Percentiles rank a stretch among this genome's conserved stretches.
phyloP scores from a whole-genome alignment of 2,888 invertebrate species.

The Homarus gammarus region DNA sequence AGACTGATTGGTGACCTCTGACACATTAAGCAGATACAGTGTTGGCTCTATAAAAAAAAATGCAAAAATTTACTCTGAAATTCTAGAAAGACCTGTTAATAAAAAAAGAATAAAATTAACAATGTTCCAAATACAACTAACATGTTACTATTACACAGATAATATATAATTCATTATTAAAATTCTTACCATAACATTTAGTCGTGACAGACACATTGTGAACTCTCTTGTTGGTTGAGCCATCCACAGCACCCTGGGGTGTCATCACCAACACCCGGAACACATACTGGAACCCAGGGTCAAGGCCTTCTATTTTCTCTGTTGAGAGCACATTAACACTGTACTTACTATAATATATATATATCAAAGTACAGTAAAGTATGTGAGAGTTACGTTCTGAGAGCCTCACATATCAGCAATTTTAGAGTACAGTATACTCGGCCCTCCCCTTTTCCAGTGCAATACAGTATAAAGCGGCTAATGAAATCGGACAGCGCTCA shows the following conservation, averaged over 20 bases:
- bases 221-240: slow-evolving; percentile 15
- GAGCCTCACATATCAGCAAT: too few relatives aligned
- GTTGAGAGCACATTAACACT: neutral
- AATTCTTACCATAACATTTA: neutral
- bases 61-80: too few relatives aligned
- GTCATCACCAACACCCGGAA: neutral
- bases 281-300: neutral
- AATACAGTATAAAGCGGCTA: too few relatives aligned
- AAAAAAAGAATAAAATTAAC: too few relatives aligned
- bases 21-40: neutral
- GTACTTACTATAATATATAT: neutral
- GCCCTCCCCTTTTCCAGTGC: too few relatives aligned
- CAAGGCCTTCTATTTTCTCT: neutral
- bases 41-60: neutral
- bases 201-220: neutral
- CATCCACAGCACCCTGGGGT: neutral
- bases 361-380: too few relatives aligned
- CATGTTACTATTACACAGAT: neutral
- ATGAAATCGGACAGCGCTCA: too few relatives aligned
- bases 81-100: too few relatives aligned
- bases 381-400: too few relatives aligned
- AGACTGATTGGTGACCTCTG: neutral
- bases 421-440: too few relatives aligned
- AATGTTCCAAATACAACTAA: too few relatives aligned
- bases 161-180: neutral